A percentile compares a stretch with the other conserved stretches of the same genome.
Evolutionary conservation across 2,888 invertebrate species (phyloP).

Genomic region (Vanessa cardui): DNA sequence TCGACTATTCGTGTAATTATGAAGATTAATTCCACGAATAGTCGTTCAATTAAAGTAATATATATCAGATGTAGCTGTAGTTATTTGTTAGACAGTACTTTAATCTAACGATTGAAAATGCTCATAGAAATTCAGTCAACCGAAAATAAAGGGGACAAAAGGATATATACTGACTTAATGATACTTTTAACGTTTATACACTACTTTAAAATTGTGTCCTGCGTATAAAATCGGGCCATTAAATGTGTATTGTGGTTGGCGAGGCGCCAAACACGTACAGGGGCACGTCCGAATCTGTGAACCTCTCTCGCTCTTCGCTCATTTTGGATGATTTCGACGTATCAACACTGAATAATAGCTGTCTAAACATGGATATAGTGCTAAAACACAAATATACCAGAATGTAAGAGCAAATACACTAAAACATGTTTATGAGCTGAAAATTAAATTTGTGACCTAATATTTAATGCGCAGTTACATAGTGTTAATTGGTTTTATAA

Average conservation of each 20-base stretch:
- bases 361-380: slow-evolving; percentile 32
- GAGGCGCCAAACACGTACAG: slow-evolving; percentile 63
- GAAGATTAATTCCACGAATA: no score
- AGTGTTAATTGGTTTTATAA: no score
- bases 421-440: not conserved
- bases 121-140: slow-evolving; percentile 37
- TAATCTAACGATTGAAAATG: not conserved
- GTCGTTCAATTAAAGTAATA: no score
- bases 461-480: no score
- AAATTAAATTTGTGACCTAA: no score
- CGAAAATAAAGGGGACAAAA: slow-evolving; percentile 52
- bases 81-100: not conserved
- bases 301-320: slow-evolving; percentile 62
- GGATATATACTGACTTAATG: slow-evolving; percentile 56
- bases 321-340: slow-evolving; percentile 60
- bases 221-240: slow-evolving; percentile 70
- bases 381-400: slow-evolving; percentile 6
- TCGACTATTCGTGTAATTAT: no score
- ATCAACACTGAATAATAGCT: slow-evolving; percentile 59
- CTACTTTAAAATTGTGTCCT: slow-evolving; percentile 75
- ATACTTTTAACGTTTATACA: slow-evolving; percentile 70
- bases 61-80: no score
- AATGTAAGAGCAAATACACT: not conserved
- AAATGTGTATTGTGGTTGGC: slow-evolving; percentile 75
- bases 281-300: slow-evolving; percentile 63